Evolutionary conservation across 2,797 vertebrate species (phyloP).

Genomic region (Hyperoplus immaculatus): DNA sequence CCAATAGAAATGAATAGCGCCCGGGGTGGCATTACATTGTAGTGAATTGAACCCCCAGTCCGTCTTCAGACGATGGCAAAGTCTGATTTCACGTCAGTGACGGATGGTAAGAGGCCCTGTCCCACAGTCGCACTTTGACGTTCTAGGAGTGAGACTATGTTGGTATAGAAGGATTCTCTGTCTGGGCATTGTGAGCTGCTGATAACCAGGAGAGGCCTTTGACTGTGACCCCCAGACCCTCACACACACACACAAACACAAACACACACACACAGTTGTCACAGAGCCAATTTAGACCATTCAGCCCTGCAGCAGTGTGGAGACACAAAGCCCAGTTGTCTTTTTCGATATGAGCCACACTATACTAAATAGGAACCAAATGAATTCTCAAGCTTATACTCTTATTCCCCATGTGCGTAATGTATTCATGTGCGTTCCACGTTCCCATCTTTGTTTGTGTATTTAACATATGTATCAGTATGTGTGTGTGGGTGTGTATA

Average conservation of each 20-base stretch:
- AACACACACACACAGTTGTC: slow-evolving; percentile 52
- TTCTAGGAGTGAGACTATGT: too few relatives aligned
- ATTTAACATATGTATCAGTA: background rate
- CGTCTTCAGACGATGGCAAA: too few relatives aligned
- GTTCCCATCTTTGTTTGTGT: background rate
- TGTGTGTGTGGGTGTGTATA: background rate
- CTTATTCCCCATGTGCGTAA: slow-evolving; percentile 5
- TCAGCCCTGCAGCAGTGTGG: slow-evolving; percentile 71
- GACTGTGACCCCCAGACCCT: slow-evolving; percentile 52
- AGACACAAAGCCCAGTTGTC: slow-evolving; percentile 86
- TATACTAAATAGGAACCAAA: slow-evolving; percentile 84
- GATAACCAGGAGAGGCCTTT: slow-evolving; percentile 54
- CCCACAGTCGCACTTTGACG: too few relatives aligned
- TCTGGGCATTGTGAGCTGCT: slow-evolving; percentile 53
- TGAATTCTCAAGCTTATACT: slow-evolving; percentile 85
- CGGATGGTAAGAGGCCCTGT: too few relatives aligned
- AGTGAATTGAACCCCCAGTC: too few relatives aligned
- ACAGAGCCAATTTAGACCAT: slow-evolving; percentile 84
- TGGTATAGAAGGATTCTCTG: slow-evolving; percentile 40
- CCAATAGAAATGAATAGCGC: too few relatives aligned
- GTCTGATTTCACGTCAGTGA: too few relatives aligned
- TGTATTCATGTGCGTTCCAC: background rate
- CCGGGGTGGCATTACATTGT: too few relatives aligned
- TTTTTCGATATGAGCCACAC: slow-evolving; percentile 82
- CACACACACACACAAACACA: slow-evolving; percentile 47